A percentile compares a stretch with the other conserved stretches of the same genome.
phyloP scores from a whole-genome alignment of 2,113 vertebrate species.

The Cisticola juncidis region DNA sequence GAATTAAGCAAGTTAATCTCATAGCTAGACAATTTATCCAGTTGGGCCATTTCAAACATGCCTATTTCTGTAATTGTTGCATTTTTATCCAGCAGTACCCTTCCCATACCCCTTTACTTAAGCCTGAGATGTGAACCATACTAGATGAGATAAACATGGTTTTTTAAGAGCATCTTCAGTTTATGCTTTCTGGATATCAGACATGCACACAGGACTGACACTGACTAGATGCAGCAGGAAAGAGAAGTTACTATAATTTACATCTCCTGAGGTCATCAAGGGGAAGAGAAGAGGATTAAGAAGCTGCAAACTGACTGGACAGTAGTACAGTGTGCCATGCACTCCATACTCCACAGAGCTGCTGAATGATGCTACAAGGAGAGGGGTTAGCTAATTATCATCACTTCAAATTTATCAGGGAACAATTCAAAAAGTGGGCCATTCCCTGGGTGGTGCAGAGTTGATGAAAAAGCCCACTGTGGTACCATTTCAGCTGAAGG shows the following conservation, averaged over 20 bases:
- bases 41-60: not conserved
- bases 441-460: not conserved
- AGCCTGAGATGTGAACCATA: not conserved
- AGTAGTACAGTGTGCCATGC: not conserved
- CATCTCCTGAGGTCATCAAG: not conserved
- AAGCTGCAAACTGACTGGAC: not conserved
- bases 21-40: not conserved
- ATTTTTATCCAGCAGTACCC: not conserved
- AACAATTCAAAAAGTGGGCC: not conserved
- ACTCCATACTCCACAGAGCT: not conserved
- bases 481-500: not conserved
- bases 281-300: not conserved
- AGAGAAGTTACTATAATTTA: not conserved
- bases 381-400: not conserved
- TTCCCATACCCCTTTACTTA: not conserved
- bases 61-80: not conserved
- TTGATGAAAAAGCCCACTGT: not conserved
- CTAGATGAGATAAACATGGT: not conserved
- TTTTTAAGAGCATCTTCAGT: not conserved
- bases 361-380: not conserved
- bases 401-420: not conserved
- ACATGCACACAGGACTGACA: fast-evolving
- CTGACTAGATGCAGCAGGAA: not conserved
- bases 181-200: not conserved
- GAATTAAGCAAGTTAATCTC: not conserved